phyloP scores from a whole-genome alignment of 2,113 vertebrate species.

The Cairina moschata region DNA sequence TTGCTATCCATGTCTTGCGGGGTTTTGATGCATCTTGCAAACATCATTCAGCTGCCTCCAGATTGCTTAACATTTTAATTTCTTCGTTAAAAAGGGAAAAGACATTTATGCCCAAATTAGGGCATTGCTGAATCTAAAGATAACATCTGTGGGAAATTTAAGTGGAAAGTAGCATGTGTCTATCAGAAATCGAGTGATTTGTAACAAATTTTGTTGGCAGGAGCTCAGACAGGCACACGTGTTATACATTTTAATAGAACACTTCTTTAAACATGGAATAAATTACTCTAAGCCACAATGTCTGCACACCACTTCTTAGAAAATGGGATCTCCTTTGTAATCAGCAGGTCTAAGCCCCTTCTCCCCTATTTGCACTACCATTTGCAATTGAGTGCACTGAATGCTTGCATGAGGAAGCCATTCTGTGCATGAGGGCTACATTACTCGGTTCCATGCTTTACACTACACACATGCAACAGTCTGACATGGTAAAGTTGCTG shows the following conservation, averaged over 20 bases:
- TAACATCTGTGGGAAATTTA: constrained; percentile 70
- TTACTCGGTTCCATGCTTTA: neutral
- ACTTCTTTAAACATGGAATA: constrained; percentile 55
- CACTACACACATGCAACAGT: neutral
- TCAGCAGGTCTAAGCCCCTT: constrained; percentile 16
- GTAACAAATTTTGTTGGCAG: constrained; percentile 70
- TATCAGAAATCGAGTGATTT: constrained; percentile 70
- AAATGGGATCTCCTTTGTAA: constrained; percentile 46
- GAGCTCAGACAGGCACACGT: constrained; percentile 54
- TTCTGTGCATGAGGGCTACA: neutral
- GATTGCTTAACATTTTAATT: constrained; percentile 1
- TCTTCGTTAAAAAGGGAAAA: constrained; percentile 43
- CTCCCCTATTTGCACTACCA: neutral
- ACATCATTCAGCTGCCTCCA: neutral
- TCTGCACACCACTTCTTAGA: constrained; percentile 1
- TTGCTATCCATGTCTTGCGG: neutral
- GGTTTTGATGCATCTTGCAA: neutral
- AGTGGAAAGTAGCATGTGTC: constrained; percentile 59
- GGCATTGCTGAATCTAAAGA: constrained; percentile 62
- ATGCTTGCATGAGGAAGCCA: neutral
- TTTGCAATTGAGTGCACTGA: neutral
- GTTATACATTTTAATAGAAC: constrained; percentile 44
- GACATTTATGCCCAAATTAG: constrained; percentile 58
- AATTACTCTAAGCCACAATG: constrained; percentile 47
- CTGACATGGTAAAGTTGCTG: neutral